These are phyloP conservation scores for Periphyllus acericola DNA, from an alignment of 2,888 invertebrate species.

Conservation along the genomic window DNA sequence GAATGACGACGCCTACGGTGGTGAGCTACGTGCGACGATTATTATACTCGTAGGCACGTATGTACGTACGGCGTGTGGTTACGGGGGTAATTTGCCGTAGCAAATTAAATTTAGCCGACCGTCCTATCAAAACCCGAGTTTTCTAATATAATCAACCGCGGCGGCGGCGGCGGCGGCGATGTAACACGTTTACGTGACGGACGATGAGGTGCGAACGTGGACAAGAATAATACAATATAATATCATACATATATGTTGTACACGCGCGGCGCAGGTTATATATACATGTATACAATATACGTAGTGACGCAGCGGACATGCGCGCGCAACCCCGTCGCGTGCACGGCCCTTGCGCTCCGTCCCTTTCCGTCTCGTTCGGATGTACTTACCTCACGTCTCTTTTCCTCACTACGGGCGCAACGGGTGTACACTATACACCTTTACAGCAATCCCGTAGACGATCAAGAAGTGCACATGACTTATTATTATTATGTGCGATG, in stretches of 20 bases:
- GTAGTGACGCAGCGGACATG: not conserved
- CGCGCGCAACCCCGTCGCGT: not conserved
- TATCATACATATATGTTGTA: too few relatives aligned
- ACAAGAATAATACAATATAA: not conserved
- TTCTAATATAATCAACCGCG: slow-evolving; percentile 52
- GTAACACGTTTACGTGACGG: slow-evolving; percentile 30
- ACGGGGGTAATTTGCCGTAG: slow-evolving; percentile 20
- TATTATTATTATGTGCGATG: not conserved
- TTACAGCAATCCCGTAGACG: too few relatives aligned
- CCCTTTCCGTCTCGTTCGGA: not conserved
- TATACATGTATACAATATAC: not conserved
- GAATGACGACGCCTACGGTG: not conserved
- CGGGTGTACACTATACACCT: too few relatives aligned
- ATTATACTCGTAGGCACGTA: not conserved
- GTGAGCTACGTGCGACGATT: not conserved
- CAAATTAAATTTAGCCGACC: slow-evolving; percentile 41
- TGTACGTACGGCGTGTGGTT: not conserved
- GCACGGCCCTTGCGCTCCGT: not conserved
- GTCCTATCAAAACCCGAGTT: slow-evolving; percentile 51
- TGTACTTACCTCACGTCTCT: too few relatives aligned
- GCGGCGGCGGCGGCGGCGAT: too few relatives aligned
- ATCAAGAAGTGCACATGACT: too few relatives aligned
- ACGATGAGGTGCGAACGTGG: slow-evolving; percentile 15
- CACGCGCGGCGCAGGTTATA: too few relatives aligned
- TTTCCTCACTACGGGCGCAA: too few relatives aligned